Conservation (phyloP, 2,797 vertebrate species). For the Botia almorhae region DNA sequence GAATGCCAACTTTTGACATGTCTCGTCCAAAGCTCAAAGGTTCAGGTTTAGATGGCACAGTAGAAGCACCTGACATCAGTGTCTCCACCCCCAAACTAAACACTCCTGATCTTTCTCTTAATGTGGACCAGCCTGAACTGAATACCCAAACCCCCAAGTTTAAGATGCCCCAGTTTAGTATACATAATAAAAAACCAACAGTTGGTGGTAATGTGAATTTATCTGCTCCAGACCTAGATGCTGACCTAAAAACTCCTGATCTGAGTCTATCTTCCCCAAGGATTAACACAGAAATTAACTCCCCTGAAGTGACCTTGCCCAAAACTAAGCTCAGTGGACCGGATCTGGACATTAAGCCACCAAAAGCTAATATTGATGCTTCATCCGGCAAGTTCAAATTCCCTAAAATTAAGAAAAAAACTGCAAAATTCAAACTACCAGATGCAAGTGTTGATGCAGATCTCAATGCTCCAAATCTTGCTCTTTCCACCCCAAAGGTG, state of each 20-base stretch:
- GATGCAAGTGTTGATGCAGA: slow-evolving; percentile 59
- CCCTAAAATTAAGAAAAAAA: slow-evolving; percentile 66
- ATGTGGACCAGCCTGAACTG: slow-evolving; percentile 63
- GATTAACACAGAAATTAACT: slow-evolving; percentile 48
- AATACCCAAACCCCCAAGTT: slow-evolving; percentile 68
- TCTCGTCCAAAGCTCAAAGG: slow-evolving; percentile 65
- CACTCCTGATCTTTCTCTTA: slow-evolving; percentile 60
- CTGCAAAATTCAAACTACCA: slow-evolving; percentile 63
- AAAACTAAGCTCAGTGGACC: slow-evolving; percentile 56
- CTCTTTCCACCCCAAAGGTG: slow-evolving; percentile 65
- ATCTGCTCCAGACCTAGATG: slow-evolving; percentile 53
- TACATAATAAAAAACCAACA: slow-evolving; percentile 49
- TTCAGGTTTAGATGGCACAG: slow-evolving; percentile 62
- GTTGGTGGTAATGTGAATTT: slow-evolving; percentile 55
- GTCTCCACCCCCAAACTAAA: slow-evolving; percentile 63
- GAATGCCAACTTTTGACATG: slow-evolving; percentile 62
- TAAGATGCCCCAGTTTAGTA: slow-evolving; percentile 69
- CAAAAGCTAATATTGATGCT: slow-evolving; percentile 55
- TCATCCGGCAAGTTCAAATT: slow-evolving; percentile 65
- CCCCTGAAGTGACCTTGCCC: slow-evolving; percentile 55
- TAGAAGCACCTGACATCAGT: slow-evolving; percentile 63
- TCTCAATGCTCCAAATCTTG: slow-evolving; percentile 61
- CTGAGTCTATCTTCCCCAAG: slow-evolving; percentile 52
- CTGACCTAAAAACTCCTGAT: slow-evolving; percentile 46
- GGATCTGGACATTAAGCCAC: slow-evolving; percentile 56